These are phyloP conservation scores for Agelas oroides DNA, from an alignment of 37 sponge, comb jelly and placozoan species.

Conservation along the genomic window DNA sequence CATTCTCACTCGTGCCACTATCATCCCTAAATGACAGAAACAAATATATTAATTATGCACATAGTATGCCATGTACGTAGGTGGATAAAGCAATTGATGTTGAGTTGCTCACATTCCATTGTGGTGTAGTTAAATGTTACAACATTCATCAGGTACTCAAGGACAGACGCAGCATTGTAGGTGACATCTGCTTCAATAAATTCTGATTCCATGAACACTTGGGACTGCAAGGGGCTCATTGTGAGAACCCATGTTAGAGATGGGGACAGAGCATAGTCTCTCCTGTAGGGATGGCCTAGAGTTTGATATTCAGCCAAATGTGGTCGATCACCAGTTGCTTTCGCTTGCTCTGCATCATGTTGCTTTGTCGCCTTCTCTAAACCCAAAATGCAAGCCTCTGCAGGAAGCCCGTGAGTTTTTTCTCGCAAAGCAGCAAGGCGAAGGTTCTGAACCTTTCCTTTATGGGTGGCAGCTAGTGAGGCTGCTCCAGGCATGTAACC, in stretches of 20 bases:
- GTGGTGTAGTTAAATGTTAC: too few species aligned
- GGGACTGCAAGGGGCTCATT: too few species aligned
- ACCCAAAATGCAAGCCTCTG: conserved; percentile 13
- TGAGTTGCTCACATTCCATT: conserved; percentile 35
- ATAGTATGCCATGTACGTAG: not conserved
- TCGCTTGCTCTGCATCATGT: not conserved
- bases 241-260: too few species aligned
- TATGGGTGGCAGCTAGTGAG: conserved; percentile 24
- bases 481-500: too few species aligned
- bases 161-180: too few species aligned
- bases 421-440: conserved; percentile 6
- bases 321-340: not conserved
- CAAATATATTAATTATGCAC: not conserved
- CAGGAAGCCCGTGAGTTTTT: not conserved
- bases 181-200: too few species aligned
- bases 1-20: conserved; percentile 36
- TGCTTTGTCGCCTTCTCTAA: conserved; percentile 3
- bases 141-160: too few species aligned
- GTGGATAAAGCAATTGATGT: too few species aligned
- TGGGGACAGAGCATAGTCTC: too few species aligned
- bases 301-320: too few species aligned
- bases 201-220: too few species aligned
- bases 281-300: too few species aligned
- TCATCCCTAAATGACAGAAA: conserved; percentile 31
- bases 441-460: conserved; percentile 15